A percentile compares a stretch with the other conserved stretches of the same genome.
These are phyloP conservation scores for Cerastis leucographa DNA, from an alignment of 2,888 invertebrate species.

Conservation along the genomic window DNA sequence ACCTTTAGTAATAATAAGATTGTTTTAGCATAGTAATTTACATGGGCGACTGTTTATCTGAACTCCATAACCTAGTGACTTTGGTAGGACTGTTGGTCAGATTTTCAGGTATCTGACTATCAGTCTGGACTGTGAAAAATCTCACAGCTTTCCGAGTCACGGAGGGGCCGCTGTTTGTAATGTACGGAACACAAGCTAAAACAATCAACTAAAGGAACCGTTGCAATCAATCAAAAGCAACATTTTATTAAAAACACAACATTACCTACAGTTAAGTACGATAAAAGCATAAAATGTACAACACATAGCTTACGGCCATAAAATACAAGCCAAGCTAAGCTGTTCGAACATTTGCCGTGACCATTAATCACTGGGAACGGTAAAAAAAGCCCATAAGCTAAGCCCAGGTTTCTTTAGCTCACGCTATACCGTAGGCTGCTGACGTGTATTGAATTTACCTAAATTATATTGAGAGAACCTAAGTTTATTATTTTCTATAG, in stretches of 20 bases:
- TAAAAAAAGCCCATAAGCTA: conserved; percentile 48
- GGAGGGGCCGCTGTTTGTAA: not conserved
- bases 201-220: conserved; percentile 15
- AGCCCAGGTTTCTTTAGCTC: conserved; percentile 21
- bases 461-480: not conserved
- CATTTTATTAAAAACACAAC: conserved; percentile 11
- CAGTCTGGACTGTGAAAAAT: not conserved
- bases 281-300: conserved; percentile 48
- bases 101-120: not conserved
- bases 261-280: conserved; percentile 11
- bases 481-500: not conserved
- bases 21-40: not conserved
- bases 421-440: conserved; percentile 36
- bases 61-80: not conserved
- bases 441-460: conserved; percentile 26
- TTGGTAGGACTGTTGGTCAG: not conserved
- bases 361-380: conserved; percentile 62
- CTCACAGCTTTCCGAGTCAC: not conserved
- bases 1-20: not conserved
- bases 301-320: conserved; percentile 20
- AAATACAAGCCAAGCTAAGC: conserved; percentile 44
- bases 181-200: not conserved
- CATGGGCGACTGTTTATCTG: not conserved
- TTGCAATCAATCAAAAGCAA: conserved; percentile 41
- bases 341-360: conserved; percentile 51